phyloP scores from a whole-genome alignment of 2,888 invertebrate species.

The Endomychus coccineus region DNA sequence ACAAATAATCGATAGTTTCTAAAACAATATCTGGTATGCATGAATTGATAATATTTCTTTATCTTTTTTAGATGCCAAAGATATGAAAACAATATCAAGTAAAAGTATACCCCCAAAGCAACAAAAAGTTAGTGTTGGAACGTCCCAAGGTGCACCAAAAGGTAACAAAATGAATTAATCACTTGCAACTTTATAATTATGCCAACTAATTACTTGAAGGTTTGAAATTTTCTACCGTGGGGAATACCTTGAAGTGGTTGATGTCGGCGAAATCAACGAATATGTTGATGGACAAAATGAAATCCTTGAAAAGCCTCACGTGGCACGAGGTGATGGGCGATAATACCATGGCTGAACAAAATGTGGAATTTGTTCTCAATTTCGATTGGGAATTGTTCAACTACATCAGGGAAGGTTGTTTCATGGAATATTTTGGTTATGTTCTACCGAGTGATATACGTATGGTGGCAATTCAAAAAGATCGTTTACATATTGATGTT shows the following conservation, averaged over 20 bases:
- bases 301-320: constrained; percentile 39
- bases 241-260: constrained; percentile 11
- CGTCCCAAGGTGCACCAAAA: no score
- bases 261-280: constrained; percentile 22
- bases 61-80: no score
- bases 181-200: no score
- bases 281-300: constrained; percentile 31
- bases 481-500: constrained; percentile 57
- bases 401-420: constrained; percentile 63
- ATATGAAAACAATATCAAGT: no score
- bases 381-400: constrained; percentile 60
- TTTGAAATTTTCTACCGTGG: constrained; percentile 10
- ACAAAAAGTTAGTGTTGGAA: no score
- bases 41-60: no score
- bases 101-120: no score
- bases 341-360: constrained; percentile 59
- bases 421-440: constrained; percentile 65
- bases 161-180: no score
- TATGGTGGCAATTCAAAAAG: constrained; percentile 54
- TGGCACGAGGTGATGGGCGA: constrained; percentile 67
- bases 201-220: constrained; percentile 3
- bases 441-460: constrained; percentile 47
- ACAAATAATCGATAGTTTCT: no score
- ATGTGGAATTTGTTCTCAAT: constrained; percentile 59
- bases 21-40: no score